Base-by-base conservation (phyloP, 30 jellyfish, hydroid and myxozoan species). In the Aurelia sp. region DNA sequence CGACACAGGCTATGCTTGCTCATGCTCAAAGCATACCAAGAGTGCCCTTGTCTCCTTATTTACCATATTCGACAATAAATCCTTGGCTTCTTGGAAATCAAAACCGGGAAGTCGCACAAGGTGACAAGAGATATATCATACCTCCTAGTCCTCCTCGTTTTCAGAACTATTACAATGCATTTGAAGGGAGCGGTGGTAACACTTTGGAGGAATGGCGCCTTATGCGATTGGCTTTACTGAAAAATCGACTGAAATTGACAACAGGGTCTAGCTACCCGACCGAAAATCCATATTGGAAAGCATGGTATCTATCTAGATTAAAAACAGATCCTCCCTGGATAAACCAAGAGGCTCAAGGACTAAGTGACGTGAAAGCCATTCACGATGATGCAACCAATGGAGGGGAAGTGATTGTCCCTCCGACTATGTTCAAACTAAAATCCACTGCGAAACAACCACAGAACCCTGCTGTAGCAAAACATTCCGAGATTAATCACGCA, bases 201-300 rank as follows among this genome's bases (percentile, higher is more conserved):
- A 51, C 47, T 15, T 55, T 84, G 3, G 93, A 84, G 5, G 74
- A 71, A 15, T 84, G 93, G 93, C 81, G 93, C 7, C 75, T 76
- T 16, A 84, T 84, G 62, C 68, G 93, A 22, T 63, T 64, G 22
- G 78, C 78, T 3, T 57, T 84, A 21, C 73, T 84, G 20, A 66
- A 67, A 58, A 84, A 84, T 65, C 86, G 93, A 47, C 65, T 84
- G 21, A 76, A 84, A 77, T 27, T 84, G 47, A 84, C 93, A 17
- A 84, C 93, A 40, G 87, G 87, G 9, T 71, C 93, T 41, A 84
- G 93, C 20, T 57, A 71, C 55, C 93, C 93, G 15, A 84, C 93
- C 13, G 87, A 84, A 20, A 84, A 37, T 71, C 93, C 93, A 31
- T 84, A 84, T 55, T 84, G 93, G 93, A 84, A 73, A 41, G 82